Evolutionary conservation across 2,797 vertebrate genomes (phyloP), one percentile per base, ranked within the genome.

Genomic region (Loris lydekkerianus): DNA sequence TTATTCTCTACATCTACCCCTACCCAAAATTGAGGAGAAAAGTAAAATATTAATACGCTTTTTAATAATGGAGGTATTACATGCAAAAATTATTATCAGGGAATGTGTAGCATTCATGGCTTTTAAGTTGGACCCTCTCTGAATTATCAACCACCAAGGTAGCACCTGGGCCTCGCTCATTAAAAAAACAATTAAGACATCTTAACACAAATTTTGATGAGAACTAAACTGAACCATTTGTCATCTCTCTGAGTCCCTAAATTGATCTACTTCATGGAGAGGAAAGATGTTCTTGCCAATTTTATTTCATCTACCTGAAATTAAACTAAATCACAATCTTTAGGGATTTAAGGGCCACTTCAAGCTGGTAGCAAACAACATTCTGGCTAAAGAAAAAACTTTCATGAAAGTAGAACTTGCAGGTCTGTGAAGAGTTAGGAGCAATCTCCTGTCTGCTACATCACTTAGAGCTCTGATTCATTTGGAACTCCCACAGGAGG

Each of bases 291-390:
- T 81, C 49, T 65, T 93, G 70, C 11, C n/a, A 25, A 63, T 5
- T 65, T 77, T 92, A 92, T 91, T 53, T 46, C 7, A 76, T 86
- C 20, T 34, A 78, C 49, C 87, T 92, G 76, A 92, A 91, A 92
- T 89, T 65, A 86, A 85, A 75, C 10, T 58, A 70, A 93, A 49
- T 15, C 91, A 15, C 15, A 13, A 15, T 89, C 78, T 86, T 91
- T 46, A 18, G 82, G 7, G 60, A 80, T 27, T 27, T 69, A 43
- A 92, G 29, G 21, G 21, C 3, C 14, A 25, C 23, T 90, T 80
- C 13, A 46, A 67, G 43, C 29, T 69, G 37, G 18, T 21, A 34
- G 37, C 23, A 58, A 86, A 53, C 21, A 78, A 37, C 11, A 14
- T n/a, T 15, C 20, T 70, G 9, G 17, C 65, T 31, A 75, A 81